Base-by-base conservation (phyloP, 2,113 vertebrate genomes). In the Phylloscopus trochilus region DNA sequence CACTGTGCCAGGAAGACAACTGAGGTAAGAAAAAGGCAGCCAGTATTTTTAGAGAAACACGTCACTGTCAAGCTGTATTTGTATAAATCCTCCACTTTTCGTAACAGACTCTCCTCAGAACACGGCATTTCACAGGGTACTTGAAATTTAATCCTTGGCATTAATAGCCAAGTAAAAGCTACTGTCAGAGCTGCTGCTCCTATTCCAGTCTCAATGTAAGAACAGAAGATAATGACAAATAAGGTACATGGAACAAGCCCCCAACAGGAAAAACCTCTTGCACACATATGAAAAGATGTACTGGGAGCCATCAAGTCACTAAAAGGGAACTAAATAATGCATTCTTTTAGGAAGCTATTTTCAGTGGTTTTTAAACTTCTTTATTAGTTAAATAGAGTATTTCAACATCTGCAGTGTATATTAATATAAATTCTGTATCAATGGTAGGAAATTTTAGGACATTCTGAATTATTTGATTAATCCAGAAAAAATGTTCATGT, bases 131-230 rank as follows among this genome's bases (percentile, higher is more conserved):
- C 90, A 85, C 66, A 79, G 43, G 94, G 43, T 41, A 51, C 58
- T 93, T 83, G 56, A 87, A 93, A 94, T 89, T 30, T 62, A 90
- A 93, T 89, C 76, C 39, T 83, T 87, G 68, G 80, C 17, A 16
- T 43, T 82, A 64, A 46, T 31, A 86, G 19, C 31, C 26, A 74
- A 83, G 74, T 41, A 87, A 85, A 95, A 94, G 26, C 26, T 47
- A 85, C 58, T 46, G 46, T 33, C 83, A 86, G 74, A 88, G 62
- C 59, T 88, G 72, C 52, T 95, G 86, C 39, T 95, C 31, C 75
- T 5, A 1, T 80, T 94, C 78, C 80, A 73, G 35, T 27, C 75
- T 89, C 89, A 90, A 69, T 4, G 4, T 80, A 60, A 91, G 33
- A 75, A 81, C 16, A 66, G 56, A 88, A 69, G 60, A 74, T 44